phyloP scores from a whole-genome alignment of 2,113 vertebrate species.

The Barbus barbus region DNA sequence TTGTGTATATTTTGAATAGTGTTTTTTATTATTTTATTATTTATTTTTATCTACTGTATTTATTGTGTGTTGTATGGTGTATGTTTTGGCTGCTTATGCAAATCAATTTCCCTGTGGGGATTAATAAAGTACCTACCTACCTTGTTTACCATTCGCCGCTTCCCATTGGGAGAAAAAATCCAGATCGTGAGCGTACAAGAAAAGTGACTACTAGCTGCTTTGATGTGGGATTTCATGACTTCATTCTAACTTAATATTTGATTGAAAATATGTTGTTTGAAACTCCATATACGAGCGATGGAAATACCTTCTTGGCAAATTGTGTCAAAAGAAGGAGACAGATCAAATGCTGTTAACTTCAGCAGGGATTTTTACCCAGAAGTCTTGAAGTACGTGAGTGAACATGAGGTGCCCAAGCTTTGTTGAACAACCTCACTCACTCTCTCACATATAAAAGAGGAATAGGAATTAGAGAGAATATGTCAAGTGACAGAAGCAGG shows the following conservation, averaged over 20 bases:
- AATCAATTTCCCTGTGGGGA: no score
- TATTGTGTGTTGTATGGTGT: no score
- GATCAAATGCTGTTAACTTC: conserved; percentile 37
- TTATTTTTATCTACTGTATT: no score
- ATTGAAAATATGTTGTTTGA: conserved; percentile 34
- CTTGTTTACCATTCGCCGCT: conserved; percentile 27
- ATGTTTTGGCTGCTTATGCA: no score
- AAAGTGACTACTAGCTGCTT: conserved; percentile 3
- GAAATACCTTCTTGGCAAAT: conserved; percentile 15
- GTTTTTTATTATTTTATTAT: no score
- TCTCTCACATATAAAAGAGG: conserved; percentile 22
- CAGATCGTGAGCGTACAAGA: background rate
- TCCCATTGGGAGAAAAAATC: conserved; percentile 1
- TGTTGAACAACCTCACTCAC: conserved; percentile 31
- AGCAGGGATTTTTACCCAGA: conserved; percentile 1
- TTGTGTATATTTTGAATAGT: no score
- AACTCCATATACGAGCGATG: conserved; percentile 8
- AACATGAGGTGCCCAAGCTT: conserved; percentile 28
- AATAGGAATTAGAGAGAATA: conserved; percentile 13
- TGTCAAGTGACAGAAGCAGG: conserved; percentile 18
- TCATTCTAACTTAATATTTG: conserved; percentile 46
- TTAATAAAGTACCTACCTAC: no score
- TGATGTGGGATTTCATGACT: conserved; percentile 42
- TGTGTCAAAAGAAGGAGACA: conserved; percentile 13
- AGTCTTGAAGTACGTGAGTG: background rate